Evolutionary conservation across 2,888 invertebrate genomes (phyloP), one percentile per base, ranked within the genome.

Genomic region (Athalia circularis): DNA sequence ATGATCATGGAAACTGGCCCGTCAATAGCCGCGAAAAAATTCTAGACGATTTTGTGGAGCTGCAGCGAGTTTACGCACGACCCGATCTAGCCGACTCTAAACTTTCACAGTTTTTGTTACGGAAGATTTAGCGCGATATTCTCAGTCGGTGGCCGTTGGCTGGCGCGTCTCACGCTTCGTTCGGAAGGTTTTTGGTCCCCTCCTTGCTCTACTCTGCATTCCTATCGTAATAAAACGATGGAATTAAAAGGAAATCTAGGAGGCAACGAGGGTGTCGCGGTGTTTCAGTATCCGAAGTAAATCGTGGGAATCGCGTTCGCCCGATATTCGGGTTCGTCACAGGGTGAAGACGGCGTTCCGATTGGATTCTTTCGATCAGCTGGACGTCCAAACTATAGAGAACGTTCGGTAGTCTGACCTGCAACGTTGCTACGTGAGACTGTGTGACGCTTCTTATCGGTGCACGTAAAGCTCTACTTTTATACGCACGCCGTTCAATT

Each of bases 401-500:
- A 13, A 57, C 4, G 59, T 45, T 4, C 13, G 15, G 29, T 11
- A 1, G 48, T n/a, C 50, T 5, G 43, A 29, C 29, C 48, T 72
- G 15, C 29, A 9, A 48, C 75, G 50, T 50, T 61, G 4, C 62
- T 75, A 64, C 75, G 75, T 75, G 75, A 75, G 48, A 75, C 75
- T 48, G 50, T 62, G 62, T 50, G 75, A 75, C 29, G 29, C 29
- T 75, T 64, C 9, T 64, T 64, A 57, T 48, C 62, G 15, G 8
- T n/a, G 7, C 67, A 61, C 61, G 52, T 43, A 72, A 45, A 59
- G 43, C 3, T 29, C 59, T 61, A 43, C 43, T 6, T n/a, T 62
- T 59, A 47, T 54, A 75, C 78, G 48, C 75, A 77, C 76, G 76
- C 61, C 47, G 8, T 13, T 77, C 75, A 79, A 76, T 79, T 79